A percentile compares a stretch with the other conserved stretches of the same genome.
phyloP scores from a whole-genome alignment of 2,113 vertebrate species.

The Hystrix cristata region DNA sequence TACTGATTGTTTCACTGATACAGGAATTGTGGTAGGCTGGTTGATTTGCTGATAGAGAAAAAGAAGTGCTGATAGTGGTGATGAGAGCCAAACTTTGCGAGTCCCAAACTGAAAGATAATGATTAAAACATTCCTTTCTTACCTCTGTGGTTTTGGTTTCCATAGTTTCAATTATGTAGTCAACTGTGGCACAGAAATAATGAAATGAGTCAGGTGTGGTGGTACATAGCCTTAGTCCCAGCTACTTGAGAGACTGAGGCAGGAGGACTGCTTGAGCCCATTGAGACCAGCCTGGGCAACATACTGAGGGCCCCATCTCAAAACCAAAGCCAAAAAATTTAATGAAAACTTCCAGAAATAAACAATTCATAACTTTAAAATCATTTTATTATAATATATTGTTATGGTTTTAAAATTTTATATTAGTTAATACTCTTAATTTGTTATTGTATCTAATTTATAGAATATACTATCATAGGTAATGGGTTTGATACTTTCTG shows the following conservation, averaged over 20 bases:
- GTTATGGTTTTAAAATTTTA: not conserved
- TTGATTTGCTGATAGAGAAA: slow-evolving; percentile 47
- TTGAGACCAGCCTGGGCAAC: not conserved
- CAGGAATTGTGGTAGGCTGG: slow-evolving; percentile 42
- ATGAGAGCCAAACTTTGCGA: not conserved
- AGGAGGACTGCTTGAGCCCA: not conserved
- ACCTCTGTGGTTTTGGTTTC: not conserved
- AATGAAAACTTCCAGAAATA: not conserved
- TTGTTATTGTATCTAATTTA: not conserved
- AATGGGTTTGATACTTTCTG: not conserved
- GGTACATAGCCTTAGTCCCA: not conserved
- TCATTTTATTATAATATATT: not conserved
- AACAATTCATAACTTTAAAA: not conserved
- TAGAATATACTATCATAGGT: not conserved
- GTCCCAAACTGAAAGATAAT: slow-evolving; percentile 4
- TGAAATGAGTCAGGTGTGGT: not conserved
- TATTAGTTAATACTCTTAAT: not conserved
- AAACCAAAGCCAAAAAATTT: not conserved
- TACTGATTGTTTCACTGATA: slow-evolving; percentile 8
- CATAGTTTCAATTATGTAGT: not conserved
- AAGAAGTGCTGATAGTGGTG: not conserved
- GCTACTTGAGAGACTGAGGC: not conserved
- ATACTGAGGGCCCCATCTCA: not conserved
- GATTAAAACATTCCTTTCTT: not conserved
- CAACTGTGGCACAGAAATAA: not conserved